Percentiles rank a stretch among this genome's conserved stretches.
Evolutionary conservation across 2,888 invertebrate species (phyloP).

Genomic region (Subacronicta megacephala): DNA sequence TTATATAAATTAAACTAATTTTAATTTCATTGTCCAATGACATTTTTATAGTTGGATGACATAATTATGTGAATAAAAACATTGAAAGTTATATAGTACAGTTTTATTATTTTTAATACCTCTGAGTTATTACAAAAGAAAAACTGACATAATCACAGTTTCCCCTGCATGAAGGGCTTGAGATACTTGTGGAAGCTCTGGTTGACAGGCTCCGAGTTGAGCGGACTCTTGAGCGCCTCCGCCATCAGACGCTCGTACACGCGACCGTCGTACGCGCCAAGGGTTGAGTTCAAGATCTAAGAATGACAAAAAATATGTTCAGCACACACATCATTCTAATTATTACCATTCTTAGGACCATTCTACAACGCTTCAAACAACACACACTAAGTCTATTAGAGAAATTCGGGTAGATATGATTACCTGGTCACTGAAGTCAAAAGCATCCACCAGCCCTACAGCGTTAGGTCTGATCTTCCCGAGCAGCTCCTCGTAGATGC

Average conservation of each 20-base stretch:
- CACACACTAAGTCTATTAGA: no score
- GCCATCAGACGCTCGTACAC: conserved; percentile 95
- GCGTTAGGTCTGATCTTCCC: conserved; percentile 94
- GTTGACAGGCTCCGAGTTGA: conserved; percentile 94
- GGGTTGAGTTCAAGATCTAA: conserved; percentile 91
- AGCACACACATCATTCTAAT: not conserved
- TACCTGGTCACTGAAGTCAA: conserved; percentile 94
- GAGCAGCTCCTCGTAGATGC: conserved; percentile 92
- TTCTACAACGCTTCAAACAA: no score
- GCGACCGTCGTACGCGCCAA: conserved; percentile 95
- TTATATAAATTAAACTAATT: conserved; percentile 48
- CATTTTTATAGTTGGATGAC: conserved; percentile 36
- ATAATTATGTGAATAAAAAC: conserved; percentile 44
- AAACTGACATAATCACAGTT: conserved; percentile 83
- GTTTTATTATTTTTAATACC: no score
- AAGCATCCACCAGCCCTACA: conserved; percentile 96
- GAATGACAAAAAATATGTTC: not conserved
- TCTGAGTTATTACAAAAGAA: no score
- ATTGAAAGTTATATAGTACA: conserved; percentile 1
- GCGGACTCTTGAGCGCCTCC: conserved; percentile 94
- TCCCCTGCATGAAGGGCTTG: conserved; percentile 94
- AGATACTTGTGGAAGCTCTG: conserved; percentile 93
- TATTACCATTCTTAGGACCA: no score
- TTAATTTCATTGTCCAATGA: conserved; percentile 33
- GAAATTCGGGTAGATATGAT: no score